Conservation (phyloP, 2,113 vertebrate species). For the Atlantisia rogersi region DNA sequence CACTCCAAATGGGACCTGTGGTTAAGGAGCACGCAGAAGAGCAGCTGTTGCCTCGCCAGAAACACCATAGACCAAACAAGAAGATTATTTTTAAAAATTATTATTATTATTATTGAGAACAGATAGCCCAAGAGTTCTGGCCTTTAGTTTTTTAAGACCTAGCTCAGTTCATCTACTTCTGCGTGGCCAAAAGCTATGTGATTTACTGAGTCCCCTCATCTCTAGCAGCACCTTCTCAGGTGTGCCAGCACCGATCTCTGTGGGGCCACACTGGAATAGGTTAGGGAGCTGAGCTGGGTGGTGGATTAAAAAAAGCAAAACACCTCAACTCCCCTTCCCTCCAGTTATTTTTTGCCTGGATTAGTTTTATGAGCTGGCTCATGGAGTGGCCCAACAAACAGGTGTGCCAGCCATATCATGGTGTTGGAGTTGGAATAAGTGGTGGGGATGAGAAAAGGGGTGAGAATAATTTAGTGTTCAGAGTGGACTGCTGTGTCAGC, state of each 20-base stretch:
- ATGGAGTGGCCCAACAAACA: neutral
- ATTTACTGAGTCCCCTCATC: neutral
- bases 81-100: neutral
- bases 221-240: neutral
- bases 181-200: neutral
- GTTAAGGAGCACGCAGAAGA: neutral
- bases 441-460: conserved; percentile 1
- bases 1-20: neutral
- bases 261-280: neutral
- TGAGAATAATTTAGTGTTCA: conserved; percentile 31
- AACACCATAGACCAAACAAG: neutral
- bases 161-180: neutral
- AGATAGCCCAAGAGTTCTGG: neutral
- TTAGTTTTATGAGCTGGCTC: conserved; percentile 17
- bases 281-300: neutral
- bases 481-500: conserved; percentile 17
- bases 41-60: neutral
- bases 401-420: neutral
- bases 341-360: conserved; percentile 9
- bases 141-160: neutral
- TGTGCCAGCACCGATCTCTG: neutral
- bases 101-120: neutral
- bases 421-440: neutral
- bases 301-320: neutral
- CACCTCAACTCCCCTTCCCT: neutral